A percentile compares a stretch with the other conserved stretches of the same genome.
phyloP scores from a whole-genome alignment of 1,140 invertebrate species.

The Pseudachorutes palmiensis region DNA sequence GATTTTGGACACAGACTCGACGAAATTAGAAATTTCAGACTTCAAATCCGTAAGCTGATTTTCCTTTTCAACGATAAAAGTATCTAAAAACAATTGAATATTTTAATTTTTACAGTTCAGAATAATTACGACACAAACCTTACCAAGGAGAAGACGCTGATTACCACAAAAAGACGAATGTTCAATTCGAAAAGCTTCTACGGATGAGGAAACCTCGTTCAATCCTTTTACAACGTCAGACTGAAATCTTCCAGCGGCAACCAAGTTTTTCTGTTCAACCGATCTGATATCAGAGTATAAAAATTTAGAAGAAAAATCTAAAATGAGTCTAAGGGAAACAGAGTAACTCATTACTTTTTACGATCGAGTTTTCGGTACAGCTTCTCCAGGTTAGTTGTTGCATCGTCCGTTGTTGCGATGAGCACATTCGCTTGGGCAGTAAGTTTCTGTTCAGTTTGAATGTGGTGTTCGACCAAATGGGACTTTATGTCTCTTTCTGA shows the following conservation, averaged over 20 bases:
- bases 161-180: conserved; percentile 25
- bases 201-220: not conserved
- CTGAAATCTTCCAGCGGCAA: conserved; percentile 40
- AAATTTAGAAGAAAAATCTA: not conserved
- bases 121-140: not conserved
- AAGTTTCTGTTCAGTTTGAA: conserved; percentile 56
- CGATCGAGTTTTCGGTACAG: conserved; percentile 59
- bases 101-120: no score
- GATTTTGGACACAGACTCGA: not conserved
- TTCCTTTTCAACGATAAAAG: conserved; percentile 3
- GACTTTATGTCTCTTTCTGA: conserved; percentile 49
- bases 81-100: not conserved
- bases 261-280: conserved; percentile 37
- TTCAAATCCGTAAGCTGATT: not conserved
- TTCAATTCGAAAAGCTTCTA: conserved; percentile 19
- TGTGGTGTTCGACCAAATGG: conserved; percentile 46
- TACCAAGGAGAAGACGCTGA: conserved; percentile 18
- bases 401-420: conserved; percentile 55
- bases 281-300: conserved; percentile 27
- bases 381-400: conserved; percentile 53
- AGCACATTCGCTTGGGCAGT: conserved; percentile 55
- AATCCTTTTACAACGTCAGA: conserved; percentile 35
- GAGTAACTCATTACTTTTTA: conserved; percentile 45
- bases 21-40: not conserved
- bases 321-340: not conserved